These are phyloP conservation scores for Homarus americanus DNA, from an alignment of 1,140 invertebrate genomes.

Conservation along the genomic window DNA sequence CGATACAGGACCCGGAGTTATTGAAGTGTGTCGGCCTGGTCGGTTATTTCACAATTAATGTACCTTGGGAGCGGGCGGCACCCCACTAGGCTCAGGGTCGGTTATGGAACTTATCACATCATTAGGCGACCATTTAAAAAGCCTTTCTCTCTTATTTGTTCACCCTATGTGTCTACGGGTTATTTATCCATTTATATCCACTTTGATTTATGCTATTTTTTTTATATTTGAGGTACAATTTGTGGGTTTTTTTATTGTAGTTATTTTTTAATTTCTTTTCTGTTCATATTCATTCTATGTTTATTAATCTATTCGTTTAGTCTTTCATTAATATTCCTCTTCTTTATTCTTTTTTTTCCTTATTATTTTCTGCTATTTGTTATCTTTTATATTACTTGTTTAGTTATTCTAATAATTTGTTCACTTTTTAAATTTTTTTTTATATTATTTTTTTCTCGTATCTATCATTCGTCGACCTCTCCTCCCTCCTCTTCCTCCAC, in stretches of 20 bases:
- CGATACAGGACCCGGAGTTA: neutral
- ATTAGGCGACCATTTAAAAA: neutral
- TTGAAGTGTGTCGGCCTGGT: slow-evolving; percentile 27
- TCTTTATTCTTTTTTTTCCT: neutral
- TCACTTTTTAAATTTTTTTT: too few relatives aligned
- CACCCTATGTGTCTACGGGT: neutral
- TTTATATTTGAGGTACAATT: slow-evolving; percentile 4
- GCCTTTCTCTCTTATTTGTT: neutral
- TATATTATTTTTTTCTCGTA: too few relatives aligned
- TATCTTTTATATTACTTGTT: neutral
- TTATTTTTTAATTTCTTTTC: too few relatives aligned
- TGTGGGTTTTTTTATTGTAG: neutral
- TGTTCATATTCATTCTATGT: neutral
- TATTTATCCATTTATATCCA: neutral
- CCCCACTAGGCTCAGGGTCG: neutral
- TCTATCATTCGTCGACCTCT: too few relatives aligned
- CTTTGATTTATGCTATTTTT: neutral
- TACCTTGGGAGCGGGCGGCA: neutral
- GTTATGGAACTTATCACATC: slow-evolving; percentile 43
- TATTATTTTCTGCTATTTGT: neutral
- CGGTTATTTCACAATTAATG: slow-evolving; percentile 54
- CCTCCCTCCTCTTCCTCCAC: neutral
- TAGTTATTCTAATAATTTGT: neutral
- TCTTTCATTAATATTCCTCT: neutral
- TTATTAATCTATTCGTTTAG: neutral